Evolutionary conservation across 2,113 vertebrate species (phyloP).

Genomic region (Corydoras maculifer): DNA sequence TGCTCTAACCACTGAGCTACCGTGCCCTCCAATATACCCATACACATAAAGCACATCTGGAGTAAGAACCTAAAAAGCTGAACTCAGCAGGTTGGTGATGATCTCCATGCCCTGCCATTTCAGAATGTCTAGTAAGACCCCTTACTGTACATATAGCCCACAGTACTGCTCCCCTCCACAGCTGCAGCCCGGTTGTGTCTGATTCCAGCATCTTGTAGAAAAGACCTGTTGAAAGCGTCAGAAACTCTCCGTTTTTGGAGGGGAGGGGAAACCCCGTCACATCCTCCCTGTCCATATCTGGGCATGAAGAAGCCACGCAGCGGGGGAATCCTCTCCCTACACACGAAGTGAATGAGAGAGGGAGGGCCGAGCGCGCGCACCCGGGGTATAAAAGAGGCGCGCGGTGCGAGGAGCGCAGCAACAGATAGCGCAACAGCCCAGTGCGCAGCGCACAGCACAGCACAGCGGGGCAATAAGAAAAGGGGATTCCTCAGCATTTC

Average conservation of each 20-base stretch:
- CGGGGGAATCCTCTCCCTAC: slow-evolving; percentile 95
- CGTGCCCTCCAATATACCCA: too few species aligned
- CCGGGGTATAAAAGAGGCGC: slow-evolving; percentile 80
- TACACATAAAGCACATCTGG: too few species aligned
- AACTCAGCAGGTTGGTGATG: too few species aligned
- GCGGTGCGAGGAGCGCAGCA: slow-evolving; percentile 68
- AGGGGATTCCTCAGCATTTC: slow-evolving; percentile 49
- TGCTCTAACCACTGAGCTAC: too few species aligned
- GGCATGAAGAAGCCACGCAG: slow-evolving; percentile 91
- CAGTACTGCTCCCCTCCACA: background rate
- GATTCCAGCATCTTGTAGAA: slow-evolving; percentile 16
- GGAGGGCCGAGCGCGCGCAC: slow-evolving; percentile 77
- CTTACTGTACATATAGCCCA: too few species aligned
- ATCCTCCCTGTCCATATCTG: slow-evolving; percentile 95
- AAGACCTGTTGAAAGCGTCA: slow-evolving; percentile 75
- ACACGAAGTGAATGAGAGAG: slow-evolving; percentile 84
- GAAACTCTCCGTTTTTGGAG: slow-evolving; percentile 69
- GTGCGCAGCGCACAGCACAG: slow-evolving; percentile 40
- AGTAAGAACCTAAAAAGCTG: too few species aligned
- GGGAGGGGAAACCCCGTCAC: slow-evolving; percentile 78
- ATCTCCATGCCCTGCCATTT: too few species aligned
- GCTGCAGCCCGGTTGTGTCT: background rate
- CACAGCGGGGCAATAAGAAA: slow-evolving; percentile 43
- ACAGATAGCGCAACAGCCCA: slow-evolving; percentile 62
- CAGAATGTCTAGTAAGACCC: too few species aligned